Conservation (phyloP, 1,140 invertebrate species). For the Drosophila aff. region DNA sequence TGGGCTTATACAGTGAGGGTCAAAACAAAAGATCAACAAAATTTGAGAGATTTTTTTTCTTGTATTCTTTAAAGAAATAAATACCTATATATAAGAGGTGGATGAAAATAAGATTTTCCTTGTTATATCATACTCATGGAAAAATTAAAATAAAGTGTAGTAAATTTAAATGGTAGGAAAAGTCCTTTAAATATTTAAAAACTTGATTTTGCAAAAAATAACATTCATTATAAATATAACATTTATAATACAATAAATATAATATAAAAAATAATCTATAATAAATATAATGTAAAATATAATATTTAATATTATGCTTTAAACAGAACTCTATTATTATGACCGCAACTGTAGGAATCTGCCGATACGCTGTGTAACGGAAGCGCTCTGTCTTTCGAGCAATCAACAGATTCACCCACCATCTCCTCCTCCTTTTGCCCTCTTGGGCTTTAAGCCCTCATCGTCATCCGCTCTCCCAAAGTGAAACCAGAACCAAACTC, state of each 20-base stretch:
- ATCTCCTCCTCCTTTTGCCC: neutral
- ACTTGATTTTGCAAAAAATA: too few species aligned
- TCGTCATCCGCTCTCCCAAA: neutral
- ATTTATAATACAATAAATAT: neutral
- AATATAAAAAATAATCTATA: neutral
- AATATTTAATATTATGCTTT: neutral
- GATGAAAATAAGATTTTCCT: too few species aligned
- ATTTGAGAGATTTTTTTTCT: too few species aligned
- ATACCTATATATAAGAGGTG: too few species aligned
- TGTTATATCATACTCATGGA: too few species aligned
- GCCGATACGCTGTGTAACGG: neutral
- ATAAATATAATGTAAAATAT: neutral
- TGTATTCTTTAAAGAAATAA: too few species aligned
- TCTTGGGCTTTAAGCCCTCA: neutral
- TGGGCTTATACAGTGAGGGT: constrained; percentile 1
- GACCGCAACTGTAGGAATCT: neutral
- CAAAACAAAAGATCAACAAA: neutral
- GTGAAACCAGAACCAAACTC: neutral
- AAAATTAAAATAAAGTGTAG: too few species aligned
- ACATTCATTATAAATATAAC: too few species aligned
- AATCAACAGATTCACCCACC: neutral
- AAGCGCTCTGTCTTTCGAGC: neutral
- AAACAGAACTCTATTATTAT: neutral
- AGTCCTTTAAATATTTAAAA: too few species aligned
- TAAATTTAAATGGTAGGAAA: too few species aligned